These are phyloP conservation scores for Corythaeola cristata DNA, from an alignment of 2,113 vertebrate genomes.

Conservation along the genomic window DNA sequence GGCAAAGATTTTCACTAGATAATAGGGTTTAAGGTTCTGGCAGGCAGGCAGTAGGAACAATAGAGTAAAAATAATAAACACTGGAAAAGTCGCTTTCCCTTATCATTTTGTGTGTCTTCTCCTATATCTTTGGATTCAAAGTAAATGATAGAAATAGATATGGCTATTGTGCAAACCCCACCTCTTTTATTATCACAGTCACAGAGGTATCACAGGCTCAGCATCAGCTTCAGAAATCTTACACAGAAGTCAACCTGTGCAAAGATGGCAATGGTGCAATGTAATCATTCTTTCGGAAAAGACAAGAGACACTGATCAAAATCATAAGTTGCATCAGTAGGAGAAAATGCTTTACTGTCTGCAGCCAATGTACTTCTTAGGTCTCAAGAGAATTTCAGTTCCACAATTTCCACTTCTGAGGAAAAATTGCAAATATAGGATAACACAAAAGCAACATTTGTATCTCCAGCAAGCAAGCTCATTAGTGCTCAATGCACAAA, in stretches of 20 bases:
- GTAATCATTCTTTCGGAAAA: not conserved
- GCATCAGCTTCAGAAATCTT: not conserved
- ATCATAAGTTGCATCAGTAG: not conserved
- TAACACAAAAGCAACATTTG: not conserved
- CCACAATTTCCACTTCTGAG: not conserved
- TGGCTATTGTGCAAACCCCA: not conserved
- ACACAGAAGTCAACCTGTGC: not conserved
- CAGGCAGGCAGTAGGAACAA: not conserved
- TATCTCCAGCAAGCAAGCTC: not conserved
- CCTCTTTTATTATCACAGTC: not conserved
- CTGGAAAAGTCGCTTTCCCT: not conserved
- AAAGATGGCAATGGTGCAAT: not conserved
- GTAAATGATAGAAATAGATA: not conserved
- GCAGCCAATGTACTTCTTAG: not conserved
- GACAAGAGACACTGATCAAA: not conserved
- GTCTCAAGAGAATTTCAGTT: not conserved
- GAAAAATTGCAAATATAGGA: not conserved
- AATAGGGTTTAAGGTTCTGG: not conserved
- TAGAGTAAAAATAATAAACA: not conserved
- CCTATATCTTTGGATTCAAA: not conserved
- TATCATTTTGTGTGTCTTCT: not conserved
- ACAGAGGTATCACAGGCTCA: not conserved
- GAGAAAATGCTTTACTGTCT: not conserved
- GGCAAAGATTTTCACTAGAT: not conserved
- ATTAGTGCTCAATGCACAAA: not conserved